Conservation (phyloP, 2,888 invertebrate genomes). For the Neoitamus cyanurus region DNA sequence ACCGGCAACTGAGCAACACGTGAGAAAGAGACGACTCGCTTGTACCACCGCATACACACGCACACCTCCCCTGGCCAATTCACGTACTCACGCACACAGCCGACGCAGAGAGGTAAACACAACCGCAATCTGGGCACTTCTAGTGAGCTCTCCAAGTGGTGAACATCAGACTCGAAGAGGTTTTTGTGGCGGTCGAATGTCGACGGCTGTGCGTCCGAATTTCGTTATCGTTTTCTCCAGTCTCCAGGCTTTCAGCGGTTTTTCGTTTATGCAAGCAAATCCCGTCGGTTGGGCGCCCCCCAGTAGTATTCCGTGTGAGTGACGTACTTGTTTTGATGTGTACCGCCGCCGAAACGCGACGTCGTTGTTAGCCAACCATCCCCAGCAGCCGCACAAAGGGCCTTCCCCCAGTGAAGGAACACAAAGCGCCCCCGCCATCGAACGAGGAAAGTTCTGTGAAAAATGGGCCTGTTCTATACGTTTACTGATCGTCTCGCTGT, state of each 20-base stretch:
- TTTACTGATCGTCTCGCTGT: neutral
- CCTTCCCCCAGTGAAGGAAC: neutral
- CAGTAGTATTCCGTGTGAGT: neutral
- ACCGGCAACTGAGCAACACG: neutral
- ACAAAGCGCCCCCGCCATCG: neutral
- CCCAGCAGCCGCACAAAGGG: neutral
- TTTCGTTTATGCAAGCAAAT: neutral
- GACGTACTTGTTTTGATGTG: constrained; percentile 11
- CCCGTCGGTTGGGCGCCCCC: neutral
- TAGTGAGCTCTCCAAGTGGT: neutral
- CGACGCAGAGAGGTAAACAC: neutral
- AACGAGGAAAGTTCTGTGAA: neutral
- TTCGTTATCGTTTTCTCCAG: constrained; percentile 25
- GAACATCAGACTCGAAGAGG: constrained; percentile 46
- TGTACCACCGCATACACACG: neutral
- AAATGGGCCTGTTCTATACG: constrained; percentile 12
- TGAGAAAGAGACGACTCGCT: neutral
- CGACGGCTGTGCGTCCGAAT: constrained; percentile 40
- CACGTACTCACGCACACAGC: neutral
- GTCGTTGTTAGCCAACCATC: neutral
- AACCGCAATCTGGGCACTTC: neutral
- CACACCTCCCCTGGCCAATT: neutral
- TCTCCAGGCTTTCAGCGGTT: neutral
- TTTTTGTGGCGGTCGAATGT: constrained; percentile 46
- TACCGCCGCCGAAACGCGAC: constrained; percentile 9